Percentiles rank a stretch among this genome's conserved stretches.
These are phyloP conservation scores for Drosophila asahinai DNA, from an alignment of 1,140 invertebrate species.

Conservation along the genomic window DNA sequence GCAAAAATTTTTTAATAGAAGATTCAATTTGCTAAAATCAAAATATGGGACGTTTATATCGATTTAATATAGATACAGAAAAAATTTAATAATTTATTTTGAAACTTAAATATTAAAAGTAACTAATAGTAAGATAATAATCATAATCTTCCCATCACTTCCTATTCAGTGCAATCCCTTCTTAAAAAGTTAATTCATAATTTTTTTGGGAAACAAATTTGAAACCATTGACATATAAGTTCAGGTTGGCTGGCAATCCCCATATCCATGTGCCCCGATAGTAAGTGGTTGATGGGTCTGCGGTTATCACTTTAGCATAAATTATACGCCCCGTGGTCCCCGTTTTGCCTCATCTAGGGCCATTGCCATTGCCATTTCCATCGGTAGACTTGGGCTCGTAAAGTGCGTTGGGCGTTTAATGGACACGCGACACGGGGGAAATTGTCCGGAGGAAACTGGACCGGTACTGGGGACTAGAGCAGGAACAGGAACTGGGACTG, in stretches of 20 bases:
- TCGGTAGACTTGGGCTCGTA: constrained; percentile 30
- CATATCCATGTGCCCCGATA: constrained; percentile 23
- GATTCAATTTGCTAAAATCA: no score
- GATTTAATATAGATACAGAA: no score
- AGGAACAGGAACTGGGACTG: neutral
- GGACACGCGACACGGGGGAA: constrained; percentile 32
- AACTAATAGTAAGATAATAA: no score
- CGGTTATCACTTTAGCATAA: constrained; percentile 58
- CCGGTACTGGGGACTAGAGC: neutral
- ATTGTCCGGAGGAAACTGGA: constrained; percentile 4
- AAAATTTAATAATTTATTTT: no score
- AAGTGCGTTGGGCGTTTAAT: constrained; percentile 57
- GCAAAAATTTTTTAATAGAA: no score
- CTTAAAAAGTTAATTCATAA: no score
- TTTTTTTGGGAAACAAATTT: neutral
- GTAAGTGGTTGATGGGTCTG: constrained; percentile 39
- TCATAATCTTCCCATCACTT: no score
- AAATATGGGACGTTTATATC: no score
- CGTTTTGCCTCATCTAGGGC: neutral
- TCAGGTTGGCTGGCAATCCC: neutral
- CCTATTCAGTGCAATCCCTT: no score
- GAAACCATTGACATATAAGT: neutral
- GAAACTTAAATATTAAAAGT: no score
- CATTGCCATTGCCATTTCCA: neutral
- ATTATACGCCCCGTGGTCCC: constrained; percentile 38